A percentile compares a stretch with the other conserved stretches of the same genome.
These are phyloP conservation scores for Rhorus exstirpatorius DNA, from an alignment of 2,888 invertebrate genomes.

Conservation along the genomic window DNA sequence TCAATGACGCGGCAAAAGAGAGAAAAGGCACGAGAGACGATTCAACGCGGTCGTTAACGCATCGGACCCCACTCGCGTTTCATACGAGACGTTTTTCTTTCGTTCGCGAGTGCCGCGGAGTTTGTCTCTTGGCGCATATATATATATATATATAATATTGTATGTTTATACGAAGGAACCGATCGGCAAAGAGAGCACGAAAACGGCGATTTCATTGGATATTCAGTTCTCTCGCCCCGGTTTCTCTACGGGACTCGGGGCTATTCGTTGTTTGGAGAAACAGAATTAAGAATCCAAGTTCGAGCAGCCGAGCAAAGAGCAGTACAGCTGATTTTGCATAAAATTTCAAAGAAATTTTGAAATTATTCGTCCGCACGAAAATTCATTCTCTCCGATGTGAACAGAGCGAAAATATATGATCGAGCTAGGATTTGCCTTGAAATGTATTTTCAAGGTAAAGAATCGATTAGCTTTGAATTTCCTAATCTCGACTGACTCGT, in stretches of 20 bases:
- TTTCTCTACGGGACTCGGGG: conserved; percentile 27
- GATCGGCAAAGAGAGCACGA: conserved; percentile 41
- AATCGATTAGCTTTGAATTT: conserved; percentile 34
- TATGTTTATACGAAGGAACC: too few species aligned
- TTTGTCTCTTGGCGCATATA: conserved; percentile 42
- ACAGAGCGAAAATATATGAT: neutral
- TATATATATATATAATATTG: conserved; percentile 19
- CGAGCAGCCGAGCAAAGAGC: neutral
- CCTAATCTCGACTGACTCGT: conserved; percentile 36
- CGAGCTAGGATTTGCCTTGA: conserved; percentile 16
- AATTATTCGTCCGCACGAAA: too few species aligned
- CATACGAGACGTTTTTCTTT: conserved; percentile 38
- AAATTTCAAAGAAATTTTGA: too few species aligned
- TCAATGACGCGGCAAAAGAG: conserved; percentile 23
- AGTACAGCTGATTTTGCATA: neutral
- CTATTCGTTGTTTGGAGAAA: neutral
- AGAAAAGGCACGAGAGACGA: conserved; percentile 35
- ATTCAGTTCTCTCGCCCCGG: conserved; percentile 18
- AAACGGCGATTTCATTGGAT: conserved; percentile 30
- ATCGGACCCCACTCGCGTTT: conserved; percentile 57
- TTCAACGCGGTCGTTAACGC: conserved; percentile 66
- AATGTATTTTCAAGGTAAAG: conserved; percentile 9
- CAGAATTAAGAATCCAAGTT: neutral
- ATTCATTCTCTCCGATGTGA: neutral
- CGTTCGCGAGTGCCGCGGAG: conserved; percentile 46